These are phyloP conservation scores for Alethe diademata DNA, from an alignment of 2,113 vertebrate genomes.

Conservation along the genomic window DNA sequence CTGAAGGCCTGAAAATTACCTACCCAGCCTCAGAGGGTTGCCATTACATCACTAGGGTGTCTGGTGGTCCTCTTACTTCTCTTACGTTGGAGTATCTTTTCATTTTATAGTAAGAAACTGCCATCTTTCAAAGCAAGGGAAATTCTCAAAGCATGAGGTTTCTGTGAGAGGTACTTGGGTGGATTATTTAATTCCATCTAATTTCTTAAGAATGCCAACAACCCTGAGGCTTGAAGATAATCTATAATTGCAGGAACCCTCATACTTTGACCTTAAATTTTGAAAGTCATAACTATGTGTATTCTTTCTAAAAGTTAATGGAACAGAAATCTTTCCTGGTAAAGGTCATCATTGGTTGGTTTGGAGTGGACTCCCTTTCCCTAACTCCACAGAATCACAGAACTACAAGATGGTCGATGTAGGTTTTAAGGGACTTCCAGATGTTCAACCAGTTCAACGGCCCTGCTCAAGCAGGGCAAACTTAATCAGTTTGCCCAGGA, in stretches of 20 bases:
- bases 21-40: accelerated
- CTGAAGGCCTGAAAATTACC: neutral
- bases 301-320: neutral
- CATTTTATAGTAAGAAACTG: neutral
- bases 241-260: neutral
- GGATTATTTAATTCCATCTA: neutral
- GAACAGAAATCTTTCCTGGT: neutral
- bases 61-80: neutral
- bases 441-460: neutral
- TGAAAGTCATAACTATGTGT: neutral
- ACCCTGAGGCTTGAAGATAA: neutral
- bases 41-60: neutral
- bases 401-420: neutral
- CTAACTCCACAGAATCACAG: neutral
- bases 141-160: neutral
- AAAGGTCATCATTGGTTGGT: neutral
- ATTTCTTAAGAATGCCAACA: neutral
- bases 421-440: neutral
- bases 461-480: neutral
- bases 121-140: neutral
- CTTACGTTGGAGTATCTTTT: neutral
- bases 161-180: neutral
- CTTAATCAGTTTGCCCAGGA: neutral
- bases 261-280: neutral
- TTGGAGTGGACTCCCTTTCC: neutral